These are phyloP conservation scores for Eutolmus rufibarbis DNA, from an alignment of 2,888 invertebrate genomes.

Conservation along the genomic window DNA sequence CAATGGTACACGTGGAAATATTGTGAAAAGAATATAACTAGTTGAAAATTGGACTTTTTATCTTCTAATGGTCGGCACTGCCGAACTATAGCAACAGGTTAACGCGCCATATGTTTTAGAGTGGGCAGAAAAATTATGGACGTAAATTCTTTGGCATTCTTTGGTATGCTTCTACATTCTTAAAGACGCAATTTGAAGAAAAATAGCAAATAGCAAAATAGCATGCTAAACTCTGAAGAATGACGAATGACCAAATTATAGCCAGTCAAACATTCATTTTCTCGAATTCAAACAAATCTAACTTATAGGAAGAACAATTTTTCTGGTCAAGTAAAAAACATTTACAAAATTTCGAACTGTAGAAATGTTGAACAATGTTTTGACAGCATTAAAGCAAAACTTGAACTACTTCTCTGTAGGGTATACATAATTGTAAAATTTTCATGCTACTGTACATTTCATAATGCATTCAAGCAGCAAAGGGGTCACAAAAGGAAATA, in stretches of 20 bases:
- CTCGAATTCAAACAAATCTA: too few relatives aligned
- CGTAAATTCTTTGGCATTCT: background rate
- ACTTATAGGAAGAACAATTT: too few relatives aligned
- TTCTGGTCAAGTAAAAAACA: too few relatives aligned
- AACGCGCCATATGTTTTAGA: too few relatives aligned
- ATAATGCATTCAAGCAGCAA: background rate
- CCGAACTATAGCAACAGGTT: background rate
- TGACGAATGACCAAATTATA: too few relatives aligned
- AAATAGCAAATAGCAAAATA: too few relatives aligned
- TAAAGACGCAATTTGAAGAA: too few relatives aligned
- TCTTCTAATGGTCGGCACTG: background rate
- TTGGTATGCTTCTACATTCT: too few relatives aligned
- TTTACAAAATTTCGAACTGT: too few relatives aligned
- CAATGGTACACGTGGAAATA: background rate
- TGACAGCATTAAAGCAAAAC: background rate
- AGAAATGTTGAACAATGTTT: background rate
- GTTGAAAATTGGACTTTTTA: background rate
- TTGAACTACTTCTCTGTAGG: background rate
- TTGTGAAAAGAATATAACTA: background rate
- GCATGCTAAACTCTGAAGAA: too few relatives aligned
- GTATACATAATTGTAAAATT: background rate
- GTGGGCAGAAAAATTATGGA: background rate
- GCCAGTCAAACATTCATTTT: too few relatives aligned
- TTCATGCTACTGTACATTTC: background rate
- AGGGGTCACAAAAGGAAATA: background rate